These are phyloP conservation scores for Asbolus verrucosus DNA, from an alignment of 1,140 invertebrate species.

Conservation along the genomic window DNA sequence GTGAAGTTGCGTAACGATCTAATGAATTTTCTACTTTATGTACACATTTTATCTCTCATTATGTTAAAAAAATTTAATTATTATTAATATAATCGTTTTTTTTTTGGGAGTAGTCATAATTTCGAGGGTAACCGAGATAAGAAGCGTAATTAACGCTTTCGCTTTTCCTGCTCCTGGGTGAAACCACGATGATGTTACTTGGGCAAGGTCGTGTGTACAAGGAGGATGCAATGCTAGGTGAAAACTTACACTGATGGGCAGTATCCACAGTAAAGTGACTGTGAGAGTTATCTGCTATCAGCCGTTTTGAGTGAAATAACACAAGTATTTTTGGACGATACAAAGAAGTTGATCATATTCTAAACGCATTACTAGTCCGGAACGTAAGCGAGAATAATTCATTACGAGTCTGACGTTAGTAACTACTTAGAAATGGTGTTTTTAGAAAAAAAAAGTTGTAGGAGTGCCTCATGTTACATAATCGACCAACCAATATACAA, in stretches of 20 bases:
- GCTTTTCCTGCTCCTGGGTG: background rate
- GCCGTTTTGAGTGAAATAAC: no score
- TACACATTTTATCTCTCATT: constrained; percentile 21
- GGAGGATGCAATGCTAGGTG: background rate
- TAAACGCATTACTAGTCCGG: no score
- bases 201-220: background rate
- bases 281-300: no score
- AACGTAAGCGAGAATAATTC: constrained; percentile 25
- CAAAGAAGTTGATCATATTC: no score
- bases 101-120: no score
- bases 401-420: constrained; percentile 18
- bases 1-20: constrained; percentile 35
- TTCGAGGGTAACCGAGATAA: no score
- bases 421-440: constrained; percentile 18
- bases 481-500: constrained; percentile 1
- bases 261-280: no score
- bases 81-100: constrained; percentile 11
- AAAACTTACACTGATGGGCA: no score
- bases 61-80: background rate
- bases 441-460: constrained; percentile 7
- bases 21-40: constrained; percentile 26
- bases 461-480: constrained; percentile 22
- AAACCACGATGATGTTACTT: background rate
- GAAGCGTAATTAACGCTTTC: background rate
- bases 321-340: no score